Conservation (phyloP, 2,888 invertebrate species). For the Acrobasis repandana region DNA sequence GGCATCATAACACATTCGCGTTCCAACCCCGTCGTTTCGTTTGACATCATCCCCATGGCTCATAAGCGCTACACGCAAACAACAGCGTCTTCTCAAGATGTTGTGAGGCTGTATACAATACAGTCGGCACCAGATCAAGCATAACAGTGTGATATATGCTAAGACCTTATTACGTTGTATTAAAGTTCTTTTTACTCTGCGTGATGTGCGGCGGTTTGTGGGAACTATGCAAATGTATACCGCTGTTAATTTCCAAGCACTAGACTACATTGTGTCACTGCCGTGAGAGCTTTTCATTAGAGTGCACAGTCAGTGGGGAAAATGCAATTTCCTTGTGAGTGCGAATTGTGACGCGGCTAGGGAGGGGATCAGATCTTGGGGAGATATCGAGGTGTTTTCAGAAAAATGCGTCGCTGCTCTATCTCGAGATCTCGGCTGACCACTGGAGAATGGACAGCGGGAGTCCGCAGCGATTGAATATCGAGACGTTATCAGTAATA, state of each 20-base stretch:
- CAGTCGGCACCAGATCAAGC: neutral
- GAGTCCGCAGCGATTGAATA: neutral
- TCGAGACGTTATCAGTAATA: no score
- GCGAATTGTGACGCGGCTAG: conserved; percentile 42
- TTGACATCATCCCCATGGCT: conserved; percentile 1
- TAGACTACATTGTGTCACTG: conserved; percentile 58
- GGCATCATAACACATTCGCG: conserved; percentile 9
- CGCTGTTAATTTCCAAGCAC: conserved; percentile 57
- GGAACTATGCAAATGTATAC: conserved; percentile 44
- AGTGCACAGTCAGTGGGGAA: conserved; percentile 57
- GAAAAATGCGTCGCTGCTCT: neutral
- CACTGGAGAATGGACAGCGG: neutral
- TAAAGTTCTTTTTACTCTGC: neutral
- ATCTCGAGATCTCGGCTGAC: neutral
- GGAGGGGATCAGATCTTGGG: conserved; percentile 13
- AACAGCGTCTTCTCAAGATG: conserved; percentile 3
- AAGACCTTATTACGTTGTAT: neutral
- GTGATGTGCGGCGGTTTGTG: neutral
- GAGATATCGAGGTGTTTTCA: conserved; percentile 14
- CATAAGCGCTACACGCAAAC: conserved; percentile 9
- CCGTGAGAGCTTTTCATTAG: conserved; percentile 65
- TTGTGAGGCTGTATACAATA: neutral
- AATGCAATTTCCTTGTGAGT: conserved; percentile 63
- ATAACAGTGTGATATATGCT: neutral
- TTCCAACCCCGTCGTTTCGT: conserved; percentile 5